These are phyloP conservation scores for Heterotis niloticus DNA, from an alignment of 2,113 vertebrate species.

Conservation along the genomic window DNA sequence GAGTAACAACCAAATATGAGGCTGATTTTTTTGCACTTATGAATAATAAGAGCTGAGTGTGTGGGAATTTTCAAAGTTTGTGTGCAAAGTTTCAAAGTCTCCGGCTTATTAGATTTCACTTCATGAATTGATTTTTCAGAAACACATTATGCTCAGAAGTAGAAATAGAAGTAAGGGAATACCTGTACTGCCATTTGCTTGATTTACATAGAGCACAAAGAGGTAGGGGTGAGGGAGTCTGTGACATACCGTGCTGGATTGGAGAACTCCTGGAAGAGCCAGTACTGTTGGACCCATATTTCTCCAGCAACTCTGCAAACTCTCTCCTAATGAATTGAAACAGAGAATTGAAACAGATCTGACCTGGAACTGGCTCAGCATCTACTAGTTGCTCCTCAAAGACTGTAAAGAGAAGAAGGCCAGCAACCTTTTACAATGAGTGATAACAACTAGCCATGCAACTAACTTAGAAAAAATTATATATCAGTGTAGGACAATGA, in stretches of 20 bases:
- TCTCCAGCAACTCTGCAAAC: conserved; percentile 81
- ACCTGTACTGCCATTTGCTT: too few relatives aligned
- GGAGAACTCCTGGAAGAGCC: conserved; percentile 80
- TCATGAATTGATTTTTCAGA: too few relatives aligned
- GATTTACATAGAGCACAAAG: background rate
- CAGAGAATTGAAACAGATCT: conserved; percentile 21
- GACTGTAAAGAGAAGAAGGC: background rate
- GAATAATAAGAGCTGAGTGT: too few relatives aligned
- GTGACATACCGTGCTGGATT: conserved; percentile 55
- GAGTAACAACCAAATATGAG: too few relatives aligned
- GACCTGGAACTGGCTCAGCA: background rate
- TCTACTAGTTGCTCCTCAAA: background rate
- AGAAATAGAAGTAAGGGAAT: too few relatives aligned
- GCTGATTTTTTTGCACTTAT: too few relatives aligned
- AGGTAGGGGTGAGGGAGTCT: background rate
- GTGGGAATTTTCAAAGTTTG: too few relatives aligned
- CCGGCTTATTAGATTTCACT: too few relatives aligned
- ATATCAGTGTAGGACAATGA: background rate
- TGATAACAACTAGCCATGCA: too few relatives aligned
- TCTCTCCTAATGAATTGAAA: conserved; percentile 68
- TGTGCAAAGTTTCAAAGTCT: too few relatives aligned
- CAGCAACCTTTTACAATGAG: background rate
- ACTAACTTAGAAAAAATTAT: background rate
- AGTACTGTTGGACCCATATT: conserved; percentile 74
- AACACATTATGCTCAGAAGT: too few relatives aligned